Percentiles rank a stretch among this genome's conserved stretches.
Conservation (phyloP, 2,797 vertebrate species). For the Microhierax caerulescens region DNA sequence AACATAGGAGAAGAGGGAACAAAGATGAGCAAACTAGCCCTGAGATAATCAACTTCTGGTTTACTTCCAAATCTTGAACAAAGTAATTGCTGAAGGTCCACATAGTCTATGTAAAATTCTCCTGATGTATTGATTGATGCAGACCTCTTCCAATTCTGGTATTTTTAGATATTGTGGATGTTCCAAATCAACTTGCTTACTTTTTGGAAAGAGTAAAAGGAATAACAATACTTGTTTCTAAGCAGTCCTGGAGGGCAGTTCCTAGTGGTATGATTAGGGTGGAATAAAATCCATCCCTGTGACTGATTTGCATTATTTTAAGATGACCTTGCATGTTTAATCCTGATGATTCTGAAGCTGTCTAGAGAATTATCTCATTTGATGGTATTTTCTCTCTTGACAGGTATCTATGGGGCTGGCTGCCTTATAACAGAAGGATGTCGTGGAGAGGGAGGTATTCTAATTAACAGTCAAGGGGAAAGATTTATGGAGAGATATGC, state of each 20-base stretch:
- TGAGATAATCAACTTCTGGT: neutral
- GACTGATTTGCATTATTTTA: neutral
- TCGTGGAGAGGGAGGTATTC: conserved; percentile 95
- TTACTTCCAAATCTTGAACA: neutral
- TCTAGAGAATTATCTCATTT: neutral
- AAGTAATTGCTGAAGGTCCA: neutral
- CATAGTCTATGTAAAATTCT: neutral
- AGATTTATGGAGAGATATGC: conserved; percentile 98
- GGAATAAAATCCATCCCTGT: neutral
- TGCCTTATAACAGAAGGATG: conserved; percentile 98
- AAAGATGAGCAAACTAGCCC: neutral
- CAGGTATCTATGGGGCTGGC: conserved; percentile 97
- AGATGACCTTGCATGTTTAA: neutral
- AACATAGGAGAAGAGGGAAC: neutral
- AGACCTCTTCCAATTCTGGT: neutral
- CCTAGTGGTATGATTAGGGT: neutral
- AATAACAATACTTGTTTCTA: neutral
- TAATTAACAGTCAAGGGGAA: conserved; percentile 96
- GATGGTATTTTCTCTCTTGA: neutral
- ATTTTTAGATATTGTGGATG: neutral
- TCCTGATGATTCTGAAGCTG: neutral
- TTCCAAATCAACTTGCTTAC: neutral
- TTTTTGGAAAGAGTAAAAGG: neutral
- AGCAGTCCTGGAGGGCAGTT: neutral
- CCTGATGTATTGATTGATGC: neutral